phyloP scores from a whole-genome alignment of 2,888 invertebrate species.

The Nysson spinosus region DNA sequence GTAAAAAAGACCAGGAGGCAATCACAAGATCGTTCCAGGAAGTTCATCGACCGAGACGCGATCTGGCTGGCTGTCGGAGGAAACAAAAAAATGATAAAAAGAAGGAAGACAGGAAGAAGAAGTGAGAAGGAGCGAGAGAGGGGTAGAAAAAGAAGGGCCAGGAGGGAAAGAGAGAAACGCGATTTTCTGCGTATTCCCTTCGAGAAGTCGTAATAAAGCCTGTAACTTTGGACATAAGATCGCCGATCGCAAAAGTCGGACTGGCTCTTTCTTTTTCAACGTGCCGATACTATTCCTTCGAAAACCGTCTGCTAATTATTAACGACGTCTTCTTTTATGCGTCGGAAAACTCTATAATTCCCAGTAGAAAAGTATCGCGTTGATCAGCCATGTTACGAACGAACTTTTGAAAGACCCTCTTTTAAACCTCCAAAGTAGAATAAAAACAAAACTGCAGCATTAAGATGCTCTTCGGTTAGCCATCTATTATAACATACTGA shows the following conservation, averaged over 20 bases:
- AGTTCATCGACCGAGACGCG: slow-evolving; percentile 59
- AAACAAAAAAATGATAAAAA: slow-evolving; percentile 52
- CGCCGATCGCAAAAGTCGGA: slow-evolving; percentile 32
- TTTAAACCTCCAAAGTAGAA: no score
- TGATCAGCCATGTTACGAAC: background rate
- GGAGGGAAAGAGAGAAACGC: slow-evolving; percentile 24
- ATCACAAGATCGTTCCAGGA: slow-evolving; percentile 59
- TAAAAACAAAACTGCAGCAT: no score
- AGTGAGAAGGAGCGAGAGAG: background rate
- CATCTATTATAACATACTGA: no score
- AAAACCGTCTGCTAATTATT: slow-evolving; percentile 19
- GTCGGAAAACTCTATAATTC: background rate
- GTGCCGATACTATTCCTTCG: slow-evolving; percentile 7
- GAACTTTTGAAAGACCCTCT: no score
- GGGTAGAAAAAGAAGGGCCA: slow-evolving; percentile 1
- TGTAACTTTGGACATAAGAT: slow-evolving; percentile 46
- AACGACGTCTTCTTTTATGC: background rate
- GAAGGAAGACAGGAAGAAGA: slow-evolving; percentile 18
- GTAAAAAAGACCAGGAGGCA: slow-evolving; percentile 47
- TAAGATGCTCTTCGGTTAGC: no score
- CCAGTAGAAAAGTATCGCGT: background rate
- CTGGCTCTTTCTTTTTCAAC: slow-evolving; percentile 24
- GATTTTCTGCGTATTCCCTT: slow-evolving; percentile 47
- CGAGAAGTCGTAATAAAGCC: slow-evolving; percentile 50
- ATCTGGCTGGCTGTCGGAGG: slow-evolving; percentile 44